Percentiles rank a stretch among this genome's conserved stretches.
Conservation (phyloP, 2,113 vertebrate genomes). For the Cyanistes caeruleus region DNA sequence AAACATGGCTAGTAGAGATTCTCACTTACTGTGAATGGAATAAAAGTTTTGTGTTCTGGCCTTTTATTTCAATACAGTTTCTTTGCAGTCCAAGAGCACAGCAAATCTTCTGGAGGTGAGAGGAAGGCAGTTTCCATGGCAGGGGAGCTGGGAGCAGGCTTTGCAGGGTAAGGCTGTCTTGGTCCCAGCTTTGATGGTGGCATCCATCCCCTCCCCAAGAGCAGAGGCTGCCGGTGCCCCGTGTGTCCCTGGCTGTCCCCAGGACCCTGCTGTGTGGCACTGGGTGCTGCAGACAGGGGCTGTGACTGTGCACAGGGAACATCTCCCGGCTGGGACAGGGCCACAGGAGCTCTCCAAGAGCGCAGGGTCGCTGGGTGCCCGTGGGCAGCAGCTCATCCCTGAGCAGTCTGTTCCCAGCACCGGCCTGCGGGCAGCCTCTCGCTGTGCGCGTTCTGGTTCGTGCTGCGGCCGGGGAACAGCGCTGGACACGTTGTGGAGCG, state of each 20-base stretch:
- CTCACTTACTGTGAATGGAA: background rate
- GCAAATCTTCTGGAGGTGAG: background rate
- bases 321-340: rapidly evolving
- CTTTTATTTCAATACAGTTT: background rate
- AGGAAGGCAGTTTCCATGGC: background rate
- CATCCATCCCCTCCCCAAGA: rapidly evolving
- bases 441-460: rapidly evolving
- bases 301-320: too few relatives aligned
- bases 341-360: background rate
- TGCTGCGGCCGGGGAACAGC: rapidly evolving
- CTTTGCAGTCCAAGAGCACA: background rate
- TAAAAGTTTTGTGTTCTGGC: background rate
- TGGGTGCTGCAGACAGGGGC: background rate
- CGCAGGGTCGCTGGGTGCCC: background rate
- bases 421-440: background rate
- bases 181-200: rapidly evolving
- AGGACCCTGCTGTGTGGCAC: background rate
- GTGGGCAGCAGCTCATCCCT: background rate
- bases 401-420: rapidly evolving
- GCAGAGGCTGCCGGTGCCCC: rapidly evolving
- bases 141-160: background rate
- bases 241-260: background rate
- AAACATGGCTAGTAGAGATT: background rate
- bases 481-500: too few relatives aligned
- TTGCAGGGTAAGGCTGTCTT: background rate